Base-by-base conservation (phyloP, 2,797 vertebrate species). In the Siniperca undulata region DNA sequence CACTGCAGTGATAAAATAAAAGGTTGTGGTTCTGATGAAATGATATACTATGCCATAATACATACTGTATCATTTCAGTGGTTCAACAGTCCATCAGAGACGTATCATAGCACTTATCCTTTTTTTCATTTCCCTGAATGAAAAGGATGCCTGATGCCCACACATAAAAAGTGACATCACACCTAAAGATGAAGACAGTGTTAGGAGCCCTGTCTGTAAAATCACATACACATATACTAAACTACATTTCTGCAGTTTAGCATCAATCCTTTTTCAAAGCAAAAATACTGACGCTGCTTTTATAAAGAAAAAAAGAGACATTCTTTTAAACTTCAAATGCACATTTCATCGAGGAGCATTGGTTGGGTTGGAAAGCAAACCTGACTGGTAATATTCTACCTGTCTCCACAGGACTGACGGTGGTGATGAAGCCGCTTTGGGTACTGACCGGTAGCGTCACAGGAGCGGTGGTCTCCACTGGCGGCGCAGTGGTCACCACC, bases 381-480 rank as follows among this genome's bases (percentile, higher is more conserved):
- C 94, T 89, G 84, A 86, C 92, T 86, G 88, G 81, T 90, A 89
- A 94, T 92, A 62, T 92, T 95, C 95, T 95, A 95, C 95, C 95
- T 95, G 94, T 93, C 92, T 94, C 93, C 94, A 91, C 85, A 93
- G 94, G 88, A 93, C 90, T 92, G 94, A 93, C 3, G 94, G 86
- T 94, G 94, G 90, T 91, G 93, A 82, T 85, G 94, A 90, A 75
- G 92, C 94, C 93, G 84, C 94, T 94, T 94, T 94, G 94, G 93
- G 92, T 95, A 95, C 94, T 95, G 95, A 95, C 94, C 93, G 79
- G 91, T 93, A 92, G 93, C 85, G 44, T 93, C 91, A 91, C 86
- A 38, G 89, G 71, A 84, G 91, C 53, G 17, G 86, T 64, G 87
- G 92, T 91, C 91, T 89, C 89, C 75, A 73, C 80, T 24, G 83